Evolutionary conservation across 2,888 invertebrate genomes (phyloP), one percentile per base, ranked within the genome.

Genomic region (Hesperia comma): DNA sequence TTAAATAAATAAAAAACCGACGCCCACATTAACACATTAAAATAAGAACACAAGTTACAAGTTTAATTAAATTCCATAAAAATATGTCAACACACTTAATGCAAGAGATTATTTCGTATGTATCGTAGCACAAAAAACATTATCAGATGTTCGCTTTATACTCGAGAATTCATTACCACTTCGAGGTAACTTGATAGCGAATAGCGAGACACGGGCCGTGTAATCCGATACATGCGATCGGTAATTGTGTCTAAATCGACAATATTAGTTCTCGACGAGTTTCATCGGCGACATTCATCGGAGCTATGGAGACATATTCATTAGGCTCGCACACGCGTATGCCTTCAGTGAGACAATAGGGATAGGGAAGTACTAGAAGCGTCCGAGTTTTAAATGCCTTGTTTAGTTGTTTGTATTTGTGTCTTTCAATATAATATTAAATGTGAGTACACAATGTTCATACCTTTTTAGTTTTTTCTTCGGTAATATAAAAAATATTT

Each of bases 211-310:
- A 70, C 71, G 37, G 70, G 68, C 75, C 58, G 51, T 53, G 82
- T 85, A 87, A 87, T 83, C 79, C 79, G 82, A 85, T 85, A 85
- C 79, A 72, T 80, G 43, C 46, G 56, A 80, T 77, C 74, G 73
- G 84, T 86, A 86, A 88, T 88, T 83, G 88, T 80, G 79, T 80
- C 84, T 82, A 86, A 88, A 88, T 85, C 83, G 87, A 81, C 77
- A 75, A 76, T 86, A 88, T 88, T 87, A 85, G 83, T 86, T 79
- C 76, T 75, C 70, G 70, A 77, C 77, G 73, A 79, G 80, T 78
- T 78, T 74, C 74, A 76, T 82, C 77, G 80, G 70, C 75, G 79
- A 81, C 84, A 84, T 85, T 83, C 82, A 82, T 87, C 83, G 83
- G 78, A 78, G 72, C 75, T 78, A 75, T 73, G 79, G 79, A 81